Base-by-base conservation (phyloP, 2,797 vertebrate genomes). In the Pitangus sulphuratus region DNA sequence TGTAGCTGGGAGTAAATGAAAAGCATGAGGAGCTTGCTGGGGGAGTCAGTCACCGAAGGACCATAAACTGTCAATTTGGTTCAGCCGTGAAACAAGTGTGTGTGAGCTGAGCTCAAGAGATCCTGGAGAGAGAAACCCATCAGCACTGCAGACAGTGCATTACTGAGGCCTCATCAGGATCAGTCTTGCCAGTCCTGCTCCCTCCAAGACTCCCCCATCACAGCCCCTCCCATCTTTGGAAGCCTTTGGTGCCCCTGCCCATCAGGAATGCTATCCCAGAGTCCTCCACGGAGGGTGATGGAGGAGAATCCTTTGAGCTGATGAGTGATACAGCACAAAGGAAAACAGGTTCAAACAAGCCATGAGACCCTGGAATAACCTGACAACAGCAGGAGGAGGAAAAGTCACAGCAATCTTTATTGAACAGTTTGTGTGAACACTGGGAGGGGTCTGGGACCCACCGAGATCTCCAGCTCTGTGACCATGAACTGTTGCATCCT, bases 81-180 rank as follows among this genome's bases (percentile, higher is more conserved):
- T 77, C 74, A 82, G 39, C 42, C 13, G n/a, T 0, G 1, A 61
- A 77, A 11, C 54, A 57, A 30, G n/a, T 6, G 10, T 10, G 2
- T 18, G 33, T 12, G 53, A 93, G 54, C 66, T 0, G 0, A 54
- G 54, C 42, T 56, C 47, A 30, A 35, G 45, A 54, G 48, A 12
- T 80, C 54, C 83, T 69, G 51, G 58, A 61, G 58, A 62, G 50
- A 60, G n/a, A 62, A 87, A 44, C n/a, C 31, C 39, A 19, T 21
- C 44, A 13, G 40, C 0, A 0, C 50, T 33, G 62, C 58, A 33
- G 70, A 39, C 0, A 0, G 7, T 12, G 13, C 25, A 11, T 76
- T 61, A 60, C 24, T 12, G 22, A 53, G 68, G 39, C 35, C 42
- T 62, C 68, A 31, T 22, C 26, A 24, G 53, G 11, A 53, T 18